Conservation (phyloP, 2,888 invertebrate genomes). For the Eudemis profundana region DNA sequence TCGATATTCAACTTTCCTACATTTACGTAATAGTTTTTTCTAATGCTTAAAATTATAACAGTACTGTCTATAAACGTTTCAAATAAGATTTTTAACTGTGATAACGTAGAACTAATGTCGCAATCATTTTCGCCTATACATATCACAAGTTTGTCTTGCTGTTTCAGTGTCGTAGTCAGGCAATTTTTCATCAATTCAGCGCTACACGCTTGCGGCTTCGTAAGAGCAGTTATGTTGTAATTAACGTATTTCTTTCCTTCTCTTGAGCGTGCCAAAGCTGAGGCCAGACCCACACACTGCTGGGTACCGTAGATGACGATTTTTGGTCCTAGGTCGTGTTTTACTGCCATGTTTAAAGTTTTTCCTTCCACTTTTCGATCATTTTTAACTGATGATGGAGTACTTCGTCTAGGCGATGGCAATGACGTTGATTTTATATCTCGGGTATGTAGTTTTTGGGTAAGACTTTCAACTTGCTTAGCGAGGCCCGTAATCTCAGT, state of each 20-base stretch:
- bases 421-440: neutral
- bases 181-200: neutral
- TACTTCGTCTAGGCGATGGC: too few species aligned
- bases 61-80: neutral
- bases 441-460: neutral
- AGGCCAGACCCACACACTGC: neutral
- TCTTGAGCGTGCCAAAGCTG: neutral
- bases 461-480: neutral
- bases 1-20: too few species aligned
- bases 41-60: too few species aligned
- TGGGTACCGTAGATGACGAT: conserved; percentile 1
- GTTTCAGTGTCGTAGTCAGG: neutral
- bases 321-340: too few species aligned
- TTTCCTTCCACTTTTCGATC: too few species aligned
- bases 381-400: too few species aligned
- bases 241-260: neutral
- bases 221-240: neutral
- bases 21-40: too few species aligned
- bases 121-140: neutral
- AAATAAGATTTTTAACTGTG: neutral
- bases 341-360: too few species aligned
- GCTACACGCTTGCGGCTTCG: conserved; percentile 1
- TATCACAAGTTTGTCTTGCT: neutral
- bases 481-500: too few species aligned
- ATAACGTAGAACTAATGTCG: neutral